A percentile compares a stretch with the other conserved stretches of the same genome.
Conservation (phyloP, 2,113 vertebrate genomes). For the Phyllopteryx taeniolatus region DNA sequence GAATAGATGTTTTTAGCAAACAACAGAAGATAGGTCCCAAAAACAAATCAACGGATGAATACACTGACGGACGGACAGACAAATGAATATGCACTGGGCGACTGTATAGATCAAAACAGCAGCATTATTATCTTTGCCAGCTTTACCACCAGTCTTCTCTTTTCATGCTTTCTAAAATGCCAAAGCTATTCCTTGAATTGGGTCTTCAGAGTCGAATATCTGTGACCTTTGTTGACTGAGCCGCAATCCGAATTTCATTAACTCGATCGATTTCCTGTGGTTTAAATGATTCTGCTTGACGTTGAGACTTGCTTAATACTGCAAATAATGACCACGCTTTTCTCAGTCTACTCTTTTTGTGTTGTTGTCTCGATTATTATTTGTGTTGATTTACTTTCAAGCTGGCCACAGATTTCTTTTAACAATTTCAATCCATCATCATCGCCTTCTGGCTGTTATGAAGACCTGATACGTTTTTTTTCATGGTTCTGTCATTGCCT, state of each 20-base stretch:
- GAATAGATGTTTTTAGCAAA: too few relatives aligned
- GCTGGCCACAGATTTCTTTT: constrained; percentile 2
- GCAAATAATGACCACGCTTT: constrained; percentile 11
- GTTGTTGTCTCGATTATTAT: constrained; percentile 10
- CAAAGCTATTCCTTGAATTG: constrained; percentile 1
- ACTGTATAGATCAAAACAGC: background rate
- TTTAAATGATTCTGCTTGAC: background rate
- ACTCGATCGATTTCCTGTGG: background rate
- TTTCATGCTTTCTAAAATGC: background rate
- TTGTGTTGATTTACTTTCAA: constrained; percentile 9
- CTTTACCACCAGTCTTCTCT: background rate
- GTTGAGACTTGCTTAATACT: background rate
- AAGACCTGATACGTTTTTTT: constrained; percentile 13
- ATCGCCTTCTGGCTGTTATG: constrained; percentile 17
- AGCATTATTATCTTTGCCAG: background rate
- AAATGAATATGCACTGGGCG: background rate
- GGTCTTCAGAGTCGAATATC: background rate
- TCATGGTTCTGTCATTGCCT: background rate
- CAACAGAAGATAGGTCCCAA: too few relatives aligned
- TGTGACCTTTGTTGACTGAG: background rate
- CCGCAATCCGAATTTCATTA: background rate
- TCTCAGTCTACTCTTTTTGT: background rate
- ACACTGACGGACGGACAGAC: background rate
- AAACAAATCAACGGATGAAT: too few relatives aligned
- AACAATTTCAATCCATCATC: background rate